phyloP scores from a whole-genome alignment of 2,888 invertebrate genomes.

The Meloe dianella region DNA sequence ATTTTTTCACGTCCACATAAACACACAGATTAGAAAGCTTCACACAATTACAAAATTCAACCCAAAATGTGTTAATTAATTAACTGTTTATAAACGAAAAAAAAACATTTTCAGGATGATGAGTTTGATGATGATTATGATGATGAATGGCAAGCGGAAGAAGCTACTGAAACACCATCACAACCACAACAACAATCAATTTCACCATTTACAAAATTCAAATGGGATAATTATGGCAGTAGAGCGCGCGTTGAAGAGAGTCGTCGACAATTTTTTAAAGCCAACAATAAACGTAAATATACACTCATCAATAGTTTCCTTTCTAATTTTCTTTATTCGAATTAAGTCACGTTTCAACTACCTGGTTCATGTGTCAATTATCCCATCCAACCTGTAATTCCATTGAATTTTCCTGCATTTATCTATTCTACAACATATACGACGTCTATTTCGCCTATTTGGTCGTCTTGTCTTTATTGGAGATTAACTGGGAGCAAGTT shows the following conservation, averaged over 20 bases:
- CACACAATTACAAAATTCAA: not conserved
- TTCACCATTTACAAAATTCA: constrained; percentile 52
- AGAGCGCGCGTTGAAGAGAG: constrained; percentile 52
- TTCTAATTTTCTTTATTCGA: not conserved
- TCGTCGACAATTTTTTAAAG: constrained; percentile 45
- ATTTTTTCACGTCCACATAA: not conserved
- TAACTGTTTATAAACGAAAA: no score
- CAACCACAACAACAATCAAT: constrained; percentile 35
- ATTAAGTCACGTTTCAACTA: not conserved
- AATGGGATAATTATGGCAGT: constrained; percentile 56
- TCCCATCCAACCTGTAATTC: not conserved
- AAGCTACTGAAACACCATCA: constrained; percentile 45
- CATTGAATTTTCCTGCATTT: not conserved
- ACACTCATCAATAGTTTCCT: not conserved
- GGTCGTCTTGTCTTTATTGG: not conserved
- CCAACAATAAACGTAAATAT: constrained; percentile 45
- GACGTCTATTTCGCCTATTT: not conserved
- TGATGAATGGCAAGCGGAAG: constrained; percentile 51
- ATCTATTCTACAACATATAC: not conserved
- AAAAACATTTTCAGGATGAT: constrained; percentile 36
- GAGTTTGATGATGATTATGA: constrained; percentile 53
- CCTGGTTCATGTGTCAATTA: constrained; percentile 5
- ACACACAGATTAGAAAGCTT: not conserved
- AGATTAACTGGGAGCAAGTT: not conserved
- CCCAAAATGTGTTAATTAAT: not conserved